Percentiles rank a stretch among this genome's conserved stretches.
Evolutionary conservation across 2,888 invertebrate species (phyloP).

Genomic region (Agrotis segetum): DNA sequence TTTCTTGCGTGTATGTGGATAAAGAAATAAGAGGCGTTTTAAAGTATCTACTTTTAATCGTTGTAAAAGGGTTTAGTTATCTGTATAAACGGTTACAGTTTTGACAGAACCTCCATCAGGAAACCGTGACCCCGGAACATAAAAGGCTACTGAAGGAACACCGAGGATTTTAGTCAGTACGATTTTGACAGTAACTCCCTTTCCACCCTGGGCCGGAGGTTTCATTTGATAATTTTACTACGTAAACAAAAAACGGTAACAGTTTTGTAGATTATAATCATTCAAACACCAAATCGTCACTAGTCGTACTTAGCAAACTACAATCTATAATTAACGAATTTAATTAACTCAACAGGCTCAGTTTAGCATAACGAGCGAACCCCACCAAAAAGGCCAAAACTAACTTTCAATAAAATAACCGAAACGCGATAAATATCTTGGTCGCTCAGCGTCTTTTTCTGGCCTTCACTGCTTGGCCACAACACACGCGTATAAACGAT

Average conservation of each 20-base stretch:
- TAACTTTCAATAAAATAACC: constrained; percentile 59
- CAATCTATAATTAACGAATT: constrained; percentile 34
- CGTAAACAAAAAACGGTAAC: not conserved
- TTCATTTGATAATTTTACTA: too few relatives aligned
- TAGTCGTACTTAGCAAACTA: not conserved
- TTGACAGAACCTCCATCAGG: too few relatives aligned
- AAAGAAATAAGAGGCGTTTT: too few relatives aligned
- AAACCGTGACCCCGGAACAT: too few relatives aligned
- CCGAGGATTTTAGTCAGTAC: too few relatives aligned
- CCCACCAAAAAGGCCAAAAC: constrained; percentile 26
- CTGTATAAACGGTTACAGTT: too few relatives aligned
- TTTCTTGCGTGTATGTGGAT: too few relatives aligned
- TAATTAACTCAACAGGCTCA: constrained; percentile 42
- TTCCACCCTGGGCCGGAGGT: too few relatives aligned
- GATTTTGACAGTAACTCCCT: too few relatives aligned
- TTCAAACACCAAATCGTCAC: constrained; percentile 1
- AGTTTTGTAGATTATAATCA: not conserved
- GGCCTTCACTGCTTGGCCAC: constrained; percentile 36
- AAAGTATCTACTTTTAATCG: too few relatives aligned
- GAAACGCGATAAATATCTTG: constrained; percentile 63
- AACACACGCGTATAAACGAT: not conserved
- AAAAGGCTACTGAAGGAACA: too few relatives aligned
- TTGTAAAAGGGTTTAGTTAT: too few relatives aligned
- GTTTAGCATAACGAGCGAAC: constrained; percentile 36
- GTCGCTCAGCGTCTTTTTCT: constrained; percentile 55